Conservation (phyloP, 2,888 invertebrate species). For the Craniophora ligustri region DNA sequence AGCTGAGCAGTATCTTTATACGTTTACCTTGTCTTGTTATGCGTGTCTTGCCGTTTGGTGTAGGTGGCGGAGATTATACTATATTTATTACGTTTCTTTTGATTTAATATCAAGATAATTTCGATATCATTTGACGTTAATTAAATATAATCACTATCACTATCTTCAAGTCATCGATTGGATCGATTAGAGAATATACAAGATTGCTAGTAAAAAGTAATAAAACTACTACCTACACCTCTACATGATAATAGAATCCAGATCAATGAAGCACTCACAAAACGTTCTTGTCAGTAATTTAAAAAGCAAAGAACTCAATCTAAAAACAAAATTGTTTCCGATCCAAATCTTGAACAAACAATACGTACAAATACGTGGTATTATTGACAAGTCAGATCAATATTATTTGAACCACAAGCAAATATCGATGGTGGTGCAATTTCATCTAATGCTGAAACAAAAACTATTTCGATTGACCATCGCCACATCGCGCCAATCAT, state of each 20-base stretch:
- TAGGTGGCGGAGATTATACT: slow-evolving; percentile 6
- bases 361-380: slow-evolving; percentile 49
- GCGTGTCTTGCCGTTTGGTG: slow-evolving; percentile 22
- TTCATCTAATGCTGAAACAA: slow-evolving; percentile 73
- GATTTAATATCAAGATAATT: no score
- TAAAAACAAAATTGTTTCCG: slow-evolving; percentile 38
- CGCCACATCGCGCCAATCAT: slow-evolving; percentile 57
- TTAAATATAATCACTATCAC: no score
- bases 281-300: neutral
- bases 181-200: no score
- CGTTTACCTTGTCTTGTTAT: slow-evolving; percentile 27
- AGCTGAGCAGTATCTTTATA: slow-evolving; percentile 37
- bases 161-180: no score
- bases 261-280: no score
- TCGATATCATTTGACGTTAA: no score
- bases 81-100: neutral
- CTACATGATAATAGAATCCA: no score
- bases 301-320: slow-evolving; percentile 29
- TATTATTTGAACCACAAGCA: slow-evolving; percentile 71
- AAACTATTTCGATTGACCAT: slow-evolving; percentile 70
- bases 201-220: no score
- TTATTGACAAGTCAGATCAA: slow-evolving; percentile 55
- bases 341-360: slow-evolving; percentile 47
- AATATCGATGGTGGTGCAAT: slow-evolving; percentile 70
- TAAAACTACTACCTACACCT: no score